These are phyloP conservation scores for Melanotaenia boesemani DNA, from an alignment of 2,797 vertebrate genomes.

Conservation along the genomic window DNA sequence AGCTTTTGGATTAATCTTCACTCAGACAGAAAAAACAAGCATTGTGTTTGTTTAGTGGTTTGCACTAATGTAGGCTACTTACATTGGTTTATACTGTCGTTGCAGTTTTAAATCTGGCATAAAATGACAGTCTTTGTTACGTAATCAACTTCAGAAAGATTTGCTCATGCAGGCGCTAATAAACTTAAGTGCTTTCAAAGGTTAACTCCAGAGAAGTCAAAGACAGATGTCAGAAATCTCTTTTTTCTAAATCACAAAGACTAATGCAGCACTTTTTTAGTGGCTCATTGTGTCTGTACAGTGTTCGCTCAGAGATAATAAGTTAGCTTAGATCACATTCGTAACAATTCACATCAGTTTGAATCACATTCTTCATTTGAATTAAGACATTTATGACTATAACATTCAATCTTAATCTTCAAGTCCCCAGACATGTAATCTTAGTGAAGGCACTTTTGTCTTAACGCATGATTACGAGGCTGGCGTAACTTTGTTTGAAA, in stretches of 20 bases:
- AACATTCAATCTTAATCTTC: slow-evolving; percentile 57
- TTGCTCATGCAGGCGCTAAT: slow-evolving; percentile 58
- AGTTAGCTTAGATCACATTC: slow-evolving; percentile 26
- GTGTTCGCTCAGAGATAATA: slow-evolving; percentile 24
- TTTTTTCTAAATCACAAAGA: slow-evolving; percentile 30
- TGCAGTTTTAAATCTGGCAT: slow-evolving; percentile 42
- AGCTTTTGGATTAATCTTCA: slow-evolving; percentile 14
- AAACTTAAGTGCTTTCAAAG: slow-evolving; percentile 63
- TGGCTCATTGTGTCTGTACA: slow-evolving; percentile 32
- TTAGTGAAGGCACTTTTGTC: slow-evolving; percentile 80
- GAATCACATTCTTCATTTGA: slow-evolving; percentile 57
- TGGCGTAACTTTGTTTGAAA: slow-evolving; percentile 52
- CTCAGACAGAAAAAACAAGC: slow-evolving; percentile 16
- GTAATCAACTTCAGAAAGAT: slow-evolving; percentile 46
- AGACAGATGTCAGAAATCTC: slow-evolving; percentile 34
- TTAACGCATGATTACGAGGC: slow-evolving; percentile 67
- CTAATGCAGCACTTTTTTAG: slow-evolving; percentile 23
- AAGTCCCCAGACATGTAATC: slow-evolving; percentile 69
- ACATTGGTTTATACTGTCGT: slow-evolving; percentile 36
- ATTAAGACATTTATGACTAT: slow-evolving; percentile 43
- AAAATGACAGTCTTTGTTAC: slow-evolving; percentile 36
- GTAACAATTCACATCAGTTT: slow-evolving; percentile 34
- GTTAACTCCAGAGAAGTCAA: slow-evolving; percentile 46
- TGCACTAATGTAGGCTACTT: slow-evolving; percentile 56
- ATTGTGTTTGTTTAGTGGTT: slow-evolving; percentile 39